These are phyloP conservation scores for Drosophila siamana DNA, from an alignment of 2,888 invertebrate species.

Conservation along the genomic window DNA sequence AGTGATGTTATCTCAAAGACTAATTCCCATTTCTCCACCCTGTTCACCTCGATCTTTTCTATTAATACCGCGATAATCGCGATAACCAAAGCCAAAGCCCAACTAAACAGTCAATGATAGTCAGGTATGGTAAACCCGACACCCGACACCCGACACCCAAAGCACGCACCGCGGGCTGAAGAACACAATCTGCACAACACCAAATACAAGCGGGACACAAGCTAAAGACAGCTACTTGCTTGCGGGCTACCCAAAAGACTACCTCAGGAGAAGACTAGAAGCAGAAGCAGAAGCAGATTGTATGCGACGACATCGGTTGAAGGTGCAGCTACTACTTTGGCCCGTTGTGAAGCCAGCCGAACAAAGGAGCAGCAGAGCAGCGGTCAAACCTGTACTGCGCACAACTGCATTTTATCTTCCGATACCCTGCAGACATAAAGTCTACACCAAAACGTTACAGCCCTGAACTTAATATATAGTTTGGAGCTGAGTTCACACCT, in stretches of 20 bases:
- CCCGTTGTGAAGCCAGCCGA: background rate
- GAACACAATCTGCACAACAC: slow-evolving; percentile 32
- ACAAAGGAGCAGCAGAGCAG: background rate
- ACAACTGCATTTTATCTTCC: slow-evolving; percentile 71
- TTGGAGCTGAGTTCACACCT: too few species aligned
- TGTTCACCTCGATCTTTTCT: too few species aligned
- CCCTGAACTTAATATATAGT: too few species aligned
- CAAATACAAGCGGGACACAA: slow-evolving; percentile 66
- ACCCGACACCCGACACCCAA: slow-evolving; percentile 25
- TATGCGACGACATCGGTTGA: slow-evolving; percentile 13
- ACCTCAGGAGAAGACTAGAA: slow-evolving; percentile 59
- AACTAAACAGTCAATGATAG: slow-evolving; percentile 10
- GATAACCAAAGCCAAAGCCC: too few species aligned
- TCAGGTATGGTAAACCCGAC: slow-evolving; percentile 18
- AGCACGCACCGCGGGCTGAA: slow-evolving; percentile 5
- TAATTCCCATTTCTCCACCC: too few species aligned
- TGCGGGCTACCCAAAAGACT: slow-evolving; percentile 45
- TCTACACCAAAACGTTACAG: too few species aligned
- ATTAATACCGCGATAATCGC: too few species aligned
- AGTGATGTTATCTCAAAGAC: too few species aligned
- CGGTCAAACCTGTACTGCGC: slow-evolving; percentile 33
- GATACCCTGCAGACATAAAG: slow-evolving; percentile 8
- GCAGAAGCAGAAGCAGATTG: slow-evolving; percentile 59
- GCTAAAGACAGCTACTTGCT: slow-evolving; percentile 59
- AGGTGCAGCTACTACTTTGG: slow-evolving; percentile 41